Percentiles rank a stretch among this genome's conserved stretches.
These are phyloP conservation scores for Myopa testacea DNA, from an alignment of 2,888 invertebrate genomes.

Conservation along the genomic window DNA sequence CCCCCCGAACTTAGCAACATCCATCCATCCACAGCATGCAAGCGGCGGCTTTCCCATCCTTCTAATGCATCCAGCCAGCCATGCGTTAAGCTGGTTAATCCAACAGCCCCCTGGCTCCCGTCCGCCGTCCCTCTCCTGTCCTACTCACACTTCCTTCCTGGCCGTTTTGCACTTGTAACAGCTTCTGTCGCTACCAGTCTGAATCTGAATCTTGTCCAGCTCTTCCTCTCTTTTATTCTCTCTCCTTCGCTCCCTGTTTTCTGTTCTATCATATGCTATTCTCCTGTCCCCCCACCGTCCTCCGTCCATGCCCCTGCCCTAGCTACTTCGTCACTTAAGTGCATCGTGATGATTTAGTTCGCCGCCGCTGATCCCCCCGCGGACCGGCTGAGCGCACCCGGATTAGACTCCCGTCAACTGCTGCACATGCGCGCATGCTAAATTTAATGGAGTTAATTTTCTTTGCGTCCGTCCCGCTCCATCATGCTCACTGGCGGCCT, in stretches of 20 bases:
- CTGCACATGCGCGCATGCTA: slow-evolving; percentile 38
- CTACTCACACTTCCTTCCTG: slow-evolving; percentile 22
- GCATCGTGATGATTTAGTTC: slow-evolving; percentile 38
- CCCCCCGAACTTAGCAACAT: neutral
- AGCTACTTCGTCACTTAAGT: slow-evolving; percentile 20
- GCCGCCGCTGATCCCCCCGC: neutral
- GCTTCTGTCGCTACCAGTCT: slow-evolving; percentile 39
- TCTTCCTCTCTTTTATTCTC: neutral
- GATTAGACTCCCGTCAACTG: slow-evolving; percentile 18
- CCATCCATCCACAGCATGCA: slow-evolving; percentile 1
- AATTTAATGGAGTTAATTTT: slow-evolving; percentile 39
- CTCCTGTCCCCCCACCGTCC: neutral
- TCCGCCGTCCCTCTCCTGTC: slow-evolving; percentile 43
- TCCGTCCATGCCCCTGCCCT: neutral
- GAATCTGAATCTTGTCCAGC: neutral
- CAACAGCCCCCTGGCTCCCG: slow-evolving; percentile 54
- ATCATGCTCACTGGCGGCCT: neutral
- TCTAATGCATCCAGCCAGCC: neutral
- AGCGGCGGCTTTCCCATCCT: neutral
- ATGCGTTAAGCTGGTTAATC: neutral
- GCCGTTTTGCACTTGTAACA: slow-evolving; percentile 33
- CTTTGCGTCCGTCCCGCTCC: neutral
- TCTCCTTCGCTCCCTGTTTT: neutral
- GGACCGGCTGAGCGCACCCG: slow-evolving; percentile 1
- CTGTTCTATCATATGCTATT: neutral